phyloP scores from a whole-genome alignment of 2,888 invertebrate genomes.

The Hipparchia sbordonii region DNA sequence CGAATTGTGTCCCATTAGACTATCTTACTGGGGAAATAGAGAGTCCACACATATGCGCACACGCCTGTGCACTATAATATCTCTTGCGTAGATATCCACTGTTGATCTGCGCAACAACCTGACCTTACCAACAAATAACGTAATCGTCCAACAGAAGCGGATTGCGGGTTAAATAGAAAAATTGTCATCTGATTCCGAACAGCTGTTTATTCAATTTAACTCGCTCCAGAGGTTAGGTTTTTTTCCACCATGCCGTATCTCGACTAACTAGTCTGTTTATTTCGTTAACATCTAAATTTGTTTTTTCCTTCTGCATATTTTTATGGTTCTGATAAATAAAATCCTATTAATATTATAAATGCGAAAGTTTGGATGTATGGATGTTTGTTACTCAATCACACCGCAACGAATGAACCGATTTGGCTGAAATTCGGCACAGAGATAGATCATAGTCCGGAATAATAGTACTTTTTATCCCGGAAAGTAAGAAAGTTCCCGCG shows the following conservation, averaged over 20 bases:
- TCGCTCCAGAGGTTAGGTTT: slow-evolving; percentile 12
- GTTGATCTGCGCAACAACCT: not conserved
- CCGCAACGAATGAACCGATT: too few species aligned
- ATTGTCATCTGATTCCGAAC: not conserved
- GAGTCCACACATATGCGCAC: too few species aligned
- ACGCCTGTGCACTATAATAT: too few species aligned
- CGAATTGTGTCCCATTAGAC: too few species aligned
- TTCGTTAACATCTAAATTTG: slow-evolving; percentile 7
- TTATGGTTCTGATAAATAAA: slow-evolving; percentile 1
- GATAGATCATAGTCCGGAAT: not conserved
- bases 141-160: slow-evolving; percentile 4
- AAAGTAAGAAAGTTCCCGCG: too few species aligned
- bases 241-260: slow-evolving; percentile 25
- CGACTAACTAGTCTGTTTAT: not conserved
- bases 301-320: slow-evolving; percentile 9
- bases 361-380: too few species aligned
- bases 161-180: slow-evolving; percentile 7
- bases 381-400: too few species aligned
- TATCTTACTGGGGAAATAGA: too few species aligned
- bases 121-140: slow-evolving; percentile 4
- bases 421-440: too few species aligned
- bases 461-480: not conserved
- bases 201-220: slow-evolving; percentile 26
- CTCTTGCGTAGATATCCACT: not conserved
- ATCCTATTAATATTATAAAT: too few species aligned